Evolutionary conservation across 1,140 invertebrate species (phyloP).

Genomic region (Colletes latitarsis): DNA sequence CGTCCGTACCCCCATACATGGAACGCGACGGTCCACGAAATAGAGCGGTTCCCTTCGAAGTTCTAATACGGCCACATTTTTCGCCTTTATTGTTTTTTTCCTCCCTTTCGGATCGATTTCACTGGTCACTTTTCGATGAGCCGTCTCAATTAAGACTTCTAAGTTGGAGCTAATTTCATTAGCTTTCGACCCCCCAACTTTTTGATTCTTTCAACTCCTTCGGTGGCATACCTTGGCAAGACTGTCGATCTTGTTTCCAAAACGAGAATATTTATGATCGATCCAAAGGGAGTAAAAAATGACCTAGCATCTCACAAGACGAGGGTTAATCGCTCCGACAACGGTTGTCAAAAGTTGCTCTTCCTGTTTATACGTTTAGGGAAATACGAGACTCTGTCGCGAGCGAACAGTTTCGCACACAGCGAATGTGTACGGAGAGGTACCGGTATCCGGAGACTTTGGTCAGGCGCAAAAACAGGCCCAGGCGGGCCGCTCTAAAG

Average conservation of each 20-base stretch:
- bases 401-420: too few species aligned
- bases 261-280: too few species aligned
- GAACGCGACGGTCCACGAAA: constrained; percentile 33
- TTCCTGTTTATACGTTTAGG: too few species aligned
- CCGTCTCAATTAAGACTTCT: constrained; percentile 27
- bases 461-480: constrained; percentile 66
- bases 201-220: not conserved
- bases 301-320: too few species aligned
- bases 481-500: constrained; percentile 69
- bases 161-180: not conserved
- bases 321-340: too few species aligned
- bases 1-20: constrained; percentile 27
- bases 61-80: constrained; percentile 44
- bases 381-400: too few species aligned
- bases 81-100: constrained; percentile 13
- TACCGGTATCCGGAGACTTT: constrained; percentile 45
- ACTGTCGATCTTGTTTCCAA: too few species aligned
- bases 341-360: too few species aligned
- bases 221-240: too few species aligned
- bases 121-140: not conserved
- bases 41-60: constrained; percentile 41
- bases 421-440: constrained; percentile 50
- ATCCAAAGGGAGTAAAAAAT: too few species aligned
- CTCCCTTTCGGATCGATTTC: not conserved
- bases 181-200: not conserved